Percentiles rank a stretch among this genome's conserved stretches.
Conservation (phyloP, 1,140 invertebrate species). For the Dinoponera quadriceps region DNA sequence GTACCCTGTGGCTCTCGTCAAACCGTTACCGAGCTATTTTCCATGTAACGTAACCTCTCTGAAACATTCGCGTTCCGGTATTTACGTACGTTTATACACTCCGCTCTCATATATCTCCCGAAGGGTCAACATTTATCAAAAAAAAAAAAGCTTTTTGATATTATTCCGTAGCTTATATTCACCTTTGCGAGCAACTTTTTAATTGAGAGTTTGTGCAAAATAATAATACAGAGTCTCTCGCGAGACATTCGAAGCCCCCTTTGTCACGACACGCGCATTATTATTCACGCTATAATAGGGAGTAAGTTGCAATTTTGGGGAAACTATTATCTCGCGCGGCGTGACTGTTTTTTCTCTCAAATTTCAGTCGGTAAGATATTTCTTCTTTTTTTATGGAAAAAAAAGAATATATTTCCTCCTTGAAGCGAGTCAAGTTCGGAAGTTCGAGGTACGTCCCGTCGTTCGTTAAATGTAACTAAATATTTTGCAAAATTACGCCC, state of each 20-base stretch:
- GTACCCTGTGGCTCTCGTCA: constrained; percentile 76
- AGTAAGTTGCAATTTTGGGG: background rate
- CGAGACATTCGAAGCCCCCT: background rate
- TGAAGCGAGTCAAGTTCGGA: background rate
- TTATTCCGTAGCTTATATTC: constrained; percentile 35
- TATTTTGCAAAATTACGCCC: background rate
- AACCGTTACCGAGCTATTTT: constrained; percentile 77
- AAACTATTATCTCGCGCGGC: background rate
- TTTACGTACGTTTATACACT: constrained; percentile 58
- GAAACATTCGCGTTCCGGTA: constrained; percentile 72
- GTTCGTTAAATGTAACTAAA: background rate
- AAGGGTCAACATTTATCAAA: constrained; percentile 50
- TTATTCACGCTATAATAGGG: background rate
- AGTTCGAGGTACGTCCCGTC: background rate
- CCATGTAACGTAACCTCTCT: constrained; percentile 72
- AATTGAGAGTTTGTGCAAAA: constrained; percentile 22
- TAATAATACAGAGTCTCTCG: constrained; percentile 1
- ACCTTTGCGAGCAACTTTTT: constrained; percentile 46
- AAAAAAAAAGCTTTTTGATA: constrained; percentile 36
- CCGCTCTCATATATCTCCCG: constrained; percentile 53
- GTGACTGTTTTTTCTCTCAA: background rate
- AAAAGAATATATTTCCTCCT: background rate
- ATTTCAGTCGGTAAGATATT: background rate
- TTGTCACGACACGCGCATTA: background rate
- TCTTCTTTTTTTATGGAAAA: background rate